Conservation (phyloP, 2,888 invertebrate genomes). For the Tipula unca region DNA sequence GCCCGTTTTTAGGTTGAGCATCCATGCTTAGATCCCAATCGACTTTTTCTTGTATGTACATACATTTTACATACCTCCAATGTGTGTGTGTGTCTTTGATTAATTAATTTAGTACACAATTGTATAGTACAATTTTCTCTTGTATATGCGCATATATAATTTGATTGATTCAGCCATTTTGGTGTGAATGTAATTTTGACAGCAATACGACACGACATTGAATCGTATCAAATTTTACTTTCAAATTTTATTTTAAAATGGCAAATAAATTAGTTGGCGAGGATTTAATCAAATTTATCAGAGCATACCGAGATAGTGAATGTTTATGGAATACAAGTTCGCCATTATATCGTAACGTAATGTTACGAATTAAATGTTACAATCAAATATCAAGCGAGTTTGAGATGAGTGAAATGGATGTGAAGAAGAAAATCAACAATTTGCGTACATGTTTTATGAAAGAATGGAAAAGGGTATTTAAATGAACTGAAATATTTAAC, state of each 20-base stretch:
- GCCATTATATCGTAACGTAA: not conserved
- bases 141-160: not conserved
- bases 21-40: not conserved
- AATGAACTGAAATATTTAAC: not conserved
- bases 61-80: no score
- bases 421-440: not conserved
- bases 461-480: not conserved
- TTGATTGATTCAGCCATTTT: constrained; percentile 8
- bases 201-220: not conserved
- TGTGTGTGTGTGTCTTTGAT: not conserved
- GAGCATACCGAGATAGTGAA: not conserved
- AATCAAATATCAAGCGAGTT: not conserved
- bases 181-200: not conserved
- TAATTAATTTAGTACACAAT: not conserved
- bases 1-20: no score
- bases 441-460: not conserved
- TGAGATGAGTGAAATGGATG: constrained; percentile 8
- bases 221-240: not conserved
- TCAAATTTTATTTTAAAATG: not conserved
- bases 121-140: not conserved
- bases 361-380: not conserved
- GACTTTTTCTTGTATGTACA: not conserved
- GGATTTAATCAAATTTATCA: not conserved
- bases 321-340: not conserved
- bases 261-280: not conserved